phyloP scores from a whole-genome alignment of 2,888 invertebrate genomes.

The Gymnosoma rotundatum region DNA sequence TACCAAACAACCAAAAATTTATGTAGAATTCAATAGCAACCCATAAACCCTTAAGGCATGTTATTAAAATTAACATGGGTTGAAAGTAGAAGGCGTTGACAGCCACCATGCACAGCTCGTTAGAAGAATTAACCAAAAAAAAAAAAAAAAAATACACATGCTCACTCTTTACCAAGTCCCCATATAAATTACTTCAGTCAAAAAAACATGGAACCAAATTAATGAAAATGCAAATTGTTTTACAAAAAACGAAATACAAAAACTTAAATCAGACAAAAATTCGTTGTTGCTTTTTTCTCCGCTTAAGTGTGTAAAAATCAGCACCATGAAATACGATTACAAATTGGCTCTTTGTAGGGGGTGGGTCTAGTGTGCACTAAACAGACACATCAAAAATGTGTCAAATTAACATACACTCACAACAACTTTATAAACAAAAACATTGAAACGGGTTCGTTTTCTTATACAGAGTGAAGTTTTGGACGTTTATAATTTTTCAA shows the following conservation, averaged over 20 bases:
- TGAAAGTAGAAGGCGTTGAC: slow-evolving; percentile 41
- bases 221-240: slow-evolving; percentile 52
- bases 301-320: slow-evolving; percentile 31
- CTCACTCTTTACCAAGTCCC: background rate
- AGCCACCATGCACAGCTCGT: slow-evolving; percentile 13
- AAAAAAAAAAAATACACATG: slow-evolving; percentile 27
- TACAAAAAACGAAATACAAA: slow-evolving; percentile 20
- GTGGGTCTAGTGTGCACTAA: slow-evolving; percentile 51
- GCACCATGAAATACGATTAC: slow-evolving; percentile 25
- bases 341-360: slow-evolving; percentile 61
- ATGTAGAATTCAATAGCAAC: background rate
- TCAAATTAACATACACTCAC: slow-evolving; percentile 31
- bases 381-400: slow-evolving; percentile 52
- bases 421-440: background rate
- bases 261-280: slow-evolving; percentile 8
- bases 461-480: too few species aligned
- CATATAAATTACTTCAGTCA: background rate
- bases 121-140: slow-evolving; percentile 13
- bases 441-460: background rate
- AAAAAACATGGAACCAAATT: slow-evolving; percentile 24
- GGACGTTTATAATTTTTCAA: too few species aligned
- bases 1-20: background rate
- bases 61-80: slow-evolving; percentile 53
- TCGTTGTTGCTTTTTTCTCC: background rate
- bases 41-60: slow-evolving; percentile 54